Conservation (phyloP, 2,797 vertebrate species). For the Anguilla pacifica region DNA sequence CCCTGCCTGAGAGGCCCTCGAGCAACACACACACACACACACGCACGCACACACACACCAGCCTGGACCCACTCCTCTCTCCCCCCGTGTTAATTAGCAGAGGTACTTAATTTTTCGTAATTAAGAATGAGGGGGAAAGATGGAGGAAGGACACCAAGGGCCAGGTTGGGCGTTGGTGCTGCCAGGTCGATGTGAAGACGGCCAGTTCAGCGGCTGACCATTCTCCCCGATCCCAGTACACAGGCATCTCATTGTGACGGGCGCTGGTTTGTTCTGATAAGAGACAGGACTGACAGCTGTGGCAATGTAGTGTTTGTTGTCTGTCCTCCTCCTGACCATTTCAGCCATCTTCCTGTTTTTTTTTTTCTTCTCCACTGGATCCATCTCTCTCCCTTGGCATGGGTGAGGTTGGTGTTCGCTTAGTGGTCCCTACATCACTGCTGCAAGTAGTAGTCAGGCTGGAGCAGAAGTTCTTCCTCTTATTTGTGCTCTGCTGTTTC, state of each 20-base stretch:
- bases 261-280: neutral
- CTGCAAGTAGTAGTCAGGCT: neutral
- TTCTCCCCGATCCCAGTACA: neutral
- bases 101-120: constrained; percentile 36
- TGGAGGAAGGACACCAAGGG: neutral
- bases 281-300: neutral
- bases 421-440: neutral
- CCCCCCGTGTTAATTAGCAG: constrained; percentile 29
- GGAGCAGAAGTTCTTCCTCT: neutral
- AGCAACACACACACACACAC: neutral
- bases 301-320: neutral
- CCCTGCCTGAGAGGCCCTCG: constrained; percentile 22
- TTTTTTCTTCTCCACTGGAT: neutral
- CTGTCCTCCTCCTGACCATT: neutral
- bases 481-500: neutral
- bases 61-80: constrained; percentile 33
- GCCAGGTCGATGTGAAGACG: neutral
- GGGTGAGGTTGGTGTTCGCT: neutral
- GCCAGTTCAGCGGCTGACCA: neutral
- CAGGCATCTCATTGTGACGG: neutral
- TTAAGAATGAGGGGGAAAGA: constrained; percentile 8
- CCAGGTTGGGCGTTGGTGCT: neutral
- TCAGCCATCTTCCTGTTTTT: neutral
- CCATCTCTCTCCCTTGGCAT: neutral
- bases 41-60: constrained; percentile 18